These are phyloP conservation scores for Aphelenchoides bicaudatus DNA, from an alignment of 2,888 invertebrate genomes.

Conservation along the genomic window DNA sequence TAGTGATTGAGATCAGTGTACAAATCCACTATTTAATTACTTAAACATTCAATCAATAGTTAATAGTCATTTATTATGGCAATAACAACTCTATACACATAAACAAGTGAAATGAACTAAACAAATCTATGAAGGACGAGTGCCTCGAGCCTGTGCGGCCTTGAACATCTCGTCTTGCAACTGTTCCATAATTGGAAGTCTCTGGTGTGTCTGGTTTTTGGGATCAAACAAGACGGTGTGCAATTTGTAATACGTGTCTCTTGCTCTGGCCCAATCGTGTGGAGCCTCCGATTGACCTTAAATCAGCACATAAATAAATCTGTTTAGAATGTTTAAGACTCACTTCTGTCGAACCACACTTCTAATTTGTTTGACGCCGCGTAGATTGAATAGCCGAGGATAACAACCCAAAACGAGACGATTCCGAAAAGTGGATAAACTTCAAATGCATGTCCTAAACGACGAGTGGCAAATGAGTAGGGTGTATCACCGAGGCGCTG, in stretches of 20 bases:
- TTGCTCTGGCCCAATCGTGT: conserved; percentile 53
- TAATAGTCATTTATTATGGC: no score
- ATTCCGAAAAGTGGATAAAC: conserved; percentile 40
- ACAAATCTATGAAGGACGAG: conserved; percentile 30
- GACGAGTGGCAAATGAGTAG: conserved; percentile 42
- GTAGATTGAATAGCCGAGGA: conserved; percentile 43
- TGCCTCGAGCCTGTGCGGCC: conserved; percentile 52
- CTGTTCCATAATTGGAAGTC: conserved; percentile 50
- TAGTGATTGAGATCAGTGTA: no score
- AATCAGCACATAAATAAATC: conserved; percentile 11
- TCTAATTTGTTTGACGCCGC: conserved; percentile 49
- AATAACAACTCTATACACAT: not conserved
- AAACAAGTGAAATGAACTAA: not conserved
- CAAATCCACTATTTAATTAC: no score
- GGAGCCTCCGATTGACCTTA: conserved; percentile 39
- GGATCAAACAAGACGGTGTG: conserved; percentile 49
- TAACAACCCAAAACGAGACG: conserved; percentile 43
- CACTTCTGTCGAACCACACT: conserved; percentile 54
- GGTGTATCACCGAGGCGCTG: conserved; percentile 52
- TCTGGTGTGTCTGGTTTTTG: conserved; percentile 48
- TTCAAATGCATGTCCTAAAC: conserved; percentile 51
- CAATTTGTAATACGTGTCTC: conserved; percentile 49
- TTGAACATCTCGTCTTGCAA: conserved; percentile 57
- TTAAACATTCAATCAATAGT: no score
- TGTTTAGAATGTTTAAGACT: conserved; percentile 19